Evolutionary conservation across 23 tunicate genomes (phyloP), one percentile per base, ranked within the genome.

Genomic region (Trididemnum clinides): DNA sequence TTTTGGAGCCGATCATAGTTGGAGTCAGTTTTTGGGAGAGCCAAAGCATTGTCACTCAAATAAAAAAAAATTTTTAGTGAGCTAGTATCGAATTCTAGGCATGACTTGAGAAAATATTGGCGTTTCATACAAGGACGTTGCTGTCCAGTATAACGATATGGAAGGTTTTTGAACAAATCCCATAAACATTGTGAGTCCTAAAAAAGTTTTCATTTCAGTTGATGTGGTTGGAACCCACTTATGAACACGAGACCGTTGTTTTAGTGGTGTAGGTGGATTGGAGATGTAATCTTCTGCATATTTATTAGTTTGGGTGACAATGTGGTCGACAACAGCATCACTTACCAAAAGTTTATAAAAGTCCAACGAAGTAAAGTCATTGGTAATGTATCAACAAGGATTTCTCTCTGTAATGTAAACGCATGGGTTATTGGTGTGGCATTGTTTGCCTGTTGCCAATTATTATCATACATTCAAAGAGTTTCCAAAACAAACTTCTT

Each of bases 301-400:
- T 59, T 59, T 59, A 28, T 59, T 12, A 3, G 66, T n/a, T 12
- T 59, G 66, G 22, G 66, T n/a, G 22, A 59, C 66, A 59, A 59
- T 59, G 66, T n/a, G 66, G 66, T 59, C 66, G 25, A n/a, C 22
- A 59, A 59, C 66, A 59, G 66, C 25, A 59, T 59, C 66, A 59
- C 25, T 12, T 59, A 59, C 25, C 5, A 59, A 59, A 25, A 59
- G 66, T 59, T 59, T 59, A 59, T 44, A 44, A 44, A 10, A 44
- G 15, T 44, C 54, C 54, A 44, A 44, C 15, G 12, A 44, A 44
- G 54, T 44, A 15, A 44, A 44, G 54, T 44, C 12, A n/a, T n/a
- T n/a, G n/a, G n/a, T n/a, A n/a, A n/a, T n/a, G n/a, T n/a, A n/a
- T n/a, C n/a, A n/a, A n/a, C n/a, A n/a, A n/a, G n/a, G n/a, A n/a